Evolutionary conservation across 2,888 invertebrate genomes (phyloP).

Genomic region (Machimus rusticus): DNA sequence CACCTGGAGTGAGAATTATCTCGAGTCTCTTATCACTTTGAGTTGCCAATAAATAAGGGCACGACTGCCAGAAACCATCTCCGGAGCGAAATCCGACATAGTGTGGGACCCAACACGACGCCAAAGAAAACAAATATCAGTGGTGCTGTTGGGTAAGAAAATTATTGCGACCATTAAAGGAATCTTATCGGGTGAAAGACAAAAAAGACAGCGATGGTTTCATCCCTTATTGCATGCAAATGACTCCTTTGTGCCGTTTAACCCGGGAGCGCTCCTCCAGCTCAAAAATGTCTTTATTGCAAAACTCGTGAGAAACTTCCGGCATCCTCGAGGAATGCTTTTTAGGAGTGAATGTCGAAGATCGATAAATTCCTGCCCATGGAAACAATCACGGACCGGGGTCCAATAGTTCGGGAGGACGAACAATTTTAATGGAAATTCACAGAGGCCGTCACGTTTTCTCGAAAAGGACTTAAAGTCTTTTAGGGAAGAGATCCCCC

Average conservation of each 20-base stretch:
- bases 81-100: neutral
- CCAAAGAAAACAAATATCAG: neutral
- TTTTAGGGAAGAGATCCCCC: neutral
- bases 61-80: neutral
- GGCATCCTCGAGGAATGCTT: neutral
- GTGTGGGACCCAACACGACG: neutral
- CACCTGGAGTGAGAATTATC: neutral
- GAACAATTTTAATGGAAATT: neutral
- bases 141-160: neutral
- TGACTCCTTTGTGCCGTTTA: neutral
- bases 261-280: neutral
- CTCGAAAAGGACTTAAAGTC: neutral
- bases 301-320: neutral
- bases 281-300: neutral
- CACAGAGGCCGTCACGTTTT: neutral
- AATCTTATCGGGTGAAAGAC: neutral
- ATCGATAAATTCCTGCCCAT: neutral
- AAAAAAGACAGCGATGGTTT: neutral
- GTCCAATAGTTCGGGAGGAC: neutral
- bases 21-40: neutral
- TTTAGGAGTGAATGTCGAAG: neutral
- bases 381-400: neutral
- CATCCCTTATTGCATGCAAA: neutral
- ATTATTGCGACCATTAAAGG: neutral
- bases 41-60: neutral